phyloP scores from a whole-genome alignment of 2,113 vertebrate species.

The Malurus melanocephalus region DNA sequence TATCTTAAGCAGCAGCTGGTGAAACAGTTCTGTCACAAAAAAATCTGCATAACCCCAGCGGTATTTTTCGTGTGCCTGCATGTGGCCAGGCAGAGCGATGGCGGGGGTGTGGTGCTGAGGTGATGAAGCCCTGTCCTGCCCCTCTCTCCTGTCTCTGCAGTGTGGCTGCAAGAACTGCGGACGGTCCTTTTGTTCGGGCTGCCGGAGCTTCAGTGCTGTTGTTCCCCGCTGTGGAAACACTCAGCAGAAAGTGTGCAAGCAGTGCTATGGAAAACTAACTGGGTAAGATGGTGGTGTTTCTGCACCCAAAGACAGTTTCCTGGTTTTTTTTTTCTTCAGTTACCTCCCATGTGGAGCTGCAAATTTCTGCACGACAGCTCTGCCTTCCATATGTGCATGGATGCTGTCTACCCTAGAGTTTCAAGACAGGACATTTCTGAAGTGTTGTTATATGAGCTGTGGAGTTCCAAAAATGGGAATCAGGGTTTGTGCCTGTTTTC shows the following conservation, averaged over 20 bases:
- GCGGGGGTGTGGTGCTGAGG: rapidly evolving
- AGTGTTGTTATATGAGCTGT: neutral
- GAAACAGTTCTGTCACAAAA: neutral
- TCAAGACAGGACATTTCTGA: neutral
- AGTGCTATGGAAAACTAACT: conserved; percentile 83
- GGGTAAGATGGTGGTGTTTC: conserved; percentile 73
- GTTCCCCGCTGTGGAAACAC: conserved; percentile 82
- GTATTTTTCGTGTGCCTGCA: neutral
- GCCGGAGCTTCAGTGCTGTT: conserved; percentile 80
- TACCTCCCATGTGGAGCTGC: neutral
- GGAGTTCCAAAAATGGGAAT: neutral
- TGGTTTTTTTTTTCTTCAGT: neutral
- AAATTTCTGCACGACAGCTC: neutral
- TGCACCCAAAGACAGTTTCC: neutral
- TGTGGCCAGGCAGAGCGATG: rapidly evolving
- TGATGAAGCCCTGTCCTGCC: neutral
- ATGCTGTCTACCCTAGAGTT: neutral
- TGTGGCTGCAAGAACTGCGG: conserved; percentile 90
- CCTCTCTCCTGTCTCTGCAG: conserved; percentile 65
- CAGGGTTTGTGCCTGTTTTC: neutral
- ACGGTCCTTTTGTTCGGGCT: conserved; percentile 85
- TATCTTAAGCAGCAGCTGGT: neutral
- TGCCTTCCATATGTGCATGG: no score
- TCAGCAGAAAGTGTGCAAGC: conserved; percentile 92
- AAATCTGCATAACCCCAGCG: rapidly evolving